Evolutionary conservation across 2,797 vertebrate genomes (phyloP), one percentile per base, ranked within the genome.

Genomic region (Diglossa cyanea): DNA sequence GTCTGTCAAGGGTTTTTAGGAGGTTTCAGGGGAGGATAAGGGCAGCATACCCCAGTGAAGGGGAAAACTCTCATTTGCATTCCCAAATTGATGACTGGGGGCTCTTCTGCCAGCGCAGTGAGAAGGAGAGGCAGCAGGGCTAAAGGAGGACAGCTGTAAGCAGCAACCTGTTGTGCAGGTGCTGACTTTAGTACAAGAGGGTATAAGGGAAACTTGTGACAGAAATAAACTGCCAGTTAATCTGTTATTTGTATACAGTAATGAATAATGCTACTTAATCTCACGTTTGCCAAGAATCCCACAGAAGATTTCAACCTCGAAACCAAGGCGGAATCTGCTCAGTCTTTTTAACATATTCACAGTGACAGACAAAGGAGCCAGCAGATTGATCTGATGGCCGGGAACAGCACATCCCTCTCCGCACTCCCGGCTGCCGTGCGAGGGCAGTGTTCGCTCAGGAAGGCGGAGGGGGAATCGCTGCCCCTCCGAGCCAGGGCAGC

Each of bases 371-470:
- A 3, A 11, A 65, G 42, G 40, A 26, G 7, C 1, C 44, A 7
- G 53, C 67, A 11, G 55, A 4, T 4, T 3, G 65, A 20, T 17
- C 7, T 3, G 42, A 12, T 3, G 42, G 47, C 68, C 6, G 13
- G 2, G 48, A 37, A 0, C 14, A 3, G 8, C 75, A 0, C 2
- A 0, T 42, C 33, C 35, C 40, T 66, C 75, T 10, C 10, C 9
- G 13, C 5, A 0, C 65, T 63, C 6, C 15, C 2, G 4, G 71
- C 91, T 33, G 92, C 97, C 96, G 63, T 62, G 94, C 11, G 97
- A 94, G 94, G 96, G 96, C 97, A 95, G 70, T 94, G 92, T 95
- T 48, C 33, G 88, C 94, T 57, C 96, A 15, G 83, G 1, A 79
- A 78, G 73, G 55, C 14, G 11, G 28, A 3, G 20, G 6, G 45